Evolutionary conservation across 2,797 vertebrate species (phyloP), one percentile per base, ranked within the genome.

Genomic region (Cryptoblepharus egeriae): DNA sequence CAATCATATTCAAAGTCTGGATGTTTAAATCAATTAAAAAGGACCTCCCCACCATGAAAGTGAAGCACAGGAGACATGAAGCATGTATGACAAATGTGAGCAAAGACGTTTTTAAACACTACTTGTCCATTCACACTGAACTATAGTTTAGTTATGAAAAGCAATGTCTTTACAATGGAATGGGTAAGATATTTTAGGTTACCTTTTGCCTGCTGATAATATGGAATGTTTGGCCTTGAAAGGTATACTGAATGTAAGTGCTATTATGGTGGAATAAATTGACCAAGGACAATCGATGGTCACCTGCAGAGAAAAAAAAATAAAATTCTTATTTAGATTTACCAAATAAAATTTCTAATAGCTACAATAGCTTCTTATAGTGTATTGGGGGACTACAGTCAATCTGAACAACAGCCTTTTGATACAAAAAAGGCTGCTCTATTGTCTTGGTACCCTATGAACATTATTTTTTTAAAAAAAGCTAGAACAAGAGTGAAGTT

Each of bases 281-380:
- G 98, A 99, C 98, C 98, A 99, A 0, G 98, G 98, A 84, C 98
- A 99, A 92, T 99, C 98, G 9, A 99, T 97, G 20, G 98, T 99
- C 91, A 99, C 97, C 98, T 99, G 71, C 26, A 79, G 86, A 86
- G 57, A 77, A 57, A 83, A 75, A 69, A 77, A 3, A 91, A 90
- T 69, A 85, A 70, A 84, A 39, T 35, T 88, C 42, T 88, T 65
- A 86, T 58, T 73, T 5, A 0, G n/a, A n/a, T n/a, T n/a, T n/a
- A n/a, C 63, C 12, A 73, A 76, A 82, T 74, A 63, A 35, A 64
- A 60, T 26, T 88, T 79, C 13, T 81, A 20, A 74, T 13, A 52
- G n/a, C 58, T 90, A 84, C n/a, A 77, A 74, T 35, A n/a, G n/a
- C n/a, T 77, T 77, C 55, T 30, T 37, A 65, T 15, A 49, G 77